Percentiles rank a stretch among this genome's conserved stretches.
Evolutionary conservation across 2,113 vertebrate species (phyloP).

Genomic region (Myrmecophaga tridactyla): DNA sequence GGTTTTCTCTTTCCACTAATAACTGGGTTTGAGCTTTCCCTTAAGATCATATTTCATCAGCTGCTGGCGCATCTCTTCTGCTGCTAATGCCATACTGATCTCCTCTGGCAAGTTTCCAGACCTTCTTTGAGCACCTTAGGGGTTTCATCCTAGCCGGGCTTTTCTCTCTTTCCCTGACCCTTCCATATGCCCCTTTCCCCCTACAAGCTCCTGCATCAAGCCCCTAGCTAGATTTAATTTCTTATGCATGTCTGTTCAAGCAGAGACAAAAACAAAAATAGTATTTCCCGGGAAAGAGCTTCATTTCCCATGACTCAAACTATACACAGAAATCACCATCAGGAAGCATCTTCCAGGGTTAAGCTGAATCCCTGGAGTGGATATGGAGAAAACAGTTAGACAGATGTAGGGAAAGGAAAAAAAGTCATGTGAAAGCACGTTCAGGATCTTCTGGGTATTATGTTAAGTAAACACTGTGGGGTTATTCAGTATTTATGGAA

Average conservation of each 20-base stretch:
- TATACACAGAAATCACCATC: background rate
- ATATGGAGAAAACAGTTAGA: constrained; percentile 8
- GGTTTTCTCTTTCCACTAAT: background rate
- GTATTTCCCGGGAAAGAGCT: constrained; percentile 23
- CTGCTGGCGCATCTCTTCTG: background rate
- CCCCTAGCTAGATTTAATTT: constrained; percentile 64
- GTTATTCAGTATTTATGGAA: constrained; percentile 54
- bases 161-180: background rate
- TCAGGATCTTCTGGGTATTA: constrained; percentile 40
- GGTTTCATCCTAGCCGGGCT: background rate
- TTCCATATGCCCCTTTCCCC: constrained; percentile 49
- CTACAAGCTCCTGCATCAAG: background rate
- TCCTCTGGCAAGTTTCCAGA: constrained; percentile 55
- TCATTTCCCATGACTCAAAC: constrained; percentile 15
- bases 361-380: background rate
- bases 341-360: constrained; percentile 7
- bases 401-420: constrained; percentile 25
- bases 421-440: background rate
- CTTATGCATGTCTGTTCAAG: constrained; percentile 43
- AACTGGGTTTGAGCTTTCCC: constrained; percentile 53
- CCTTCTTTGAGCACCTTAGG: constrained; percentile 46
- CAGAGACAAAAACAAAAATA: constrained; percentile 41
- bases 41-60: constrained; percentile 61
- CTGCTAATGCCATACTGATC: constrained; percentile 50
- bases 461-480: constrained; percentile 57